Evolutionary conservation across 1,140 invertebrate species (phyloP).

Genomic region (Diploscapter pachys): DNA sequence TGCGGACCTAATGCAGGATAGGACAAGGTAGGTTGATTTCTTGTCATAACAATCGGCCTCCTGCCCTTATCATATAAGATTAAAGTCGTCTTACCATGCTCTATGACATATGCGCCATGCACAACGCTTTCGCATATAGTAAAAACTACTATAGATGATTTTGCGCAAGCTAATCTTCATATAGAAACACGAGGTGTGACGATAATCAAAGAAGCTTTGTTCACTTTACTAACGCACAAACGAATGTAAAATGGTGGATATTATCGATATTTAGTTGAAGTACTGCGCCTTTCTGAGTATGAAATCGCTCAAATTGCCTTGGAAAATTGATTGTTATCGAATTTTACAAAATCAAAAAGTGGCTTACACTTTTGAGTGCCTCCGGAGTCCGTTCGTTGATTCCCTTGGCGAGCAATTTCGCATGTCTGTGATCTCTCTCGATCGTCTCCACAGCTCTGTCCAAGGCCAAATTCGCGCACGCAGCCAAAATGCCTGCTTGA

Average conservation of each 20-base stretch:
- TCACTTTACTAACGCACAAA: too few relatives aligned
- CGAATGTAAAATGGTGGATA: background rate
- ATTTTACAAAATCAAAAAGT: background rate
- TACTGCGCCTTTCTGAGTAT: constrained; percentile 36
- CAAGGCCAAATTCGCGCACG: constrained; percentile 77
- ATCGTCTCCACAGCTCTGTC: constrained; percentile 73
- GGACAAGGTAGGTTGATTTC: too few relatives aligned
- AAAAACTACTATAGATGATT: too few relatives aligned
- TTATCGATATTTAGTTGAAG: constrained; percentile 15
- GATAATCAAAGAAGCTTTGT: background rate
- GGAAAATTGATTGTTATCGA: background rate
- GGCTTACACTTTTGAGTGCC: constrained; percentile 9
- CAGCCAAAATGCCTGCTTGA: constrained; percentile 81
- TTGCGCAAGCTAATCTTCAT: too few relatives aligned
- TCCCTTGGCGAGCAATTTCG: constrained; percentile 70
- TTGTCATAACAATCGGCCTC: background rate
- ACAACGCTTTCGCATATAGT: too few relatives aligned
- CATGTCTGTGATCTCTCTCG: constrained; percentile 72
- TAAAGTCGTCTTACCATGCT: too few relatives aligned
- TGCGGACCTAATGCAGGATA: too few relatives aligned
- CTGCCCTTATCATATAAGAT: background rate
- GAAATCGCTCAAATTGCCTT: constrained; percentile 9
- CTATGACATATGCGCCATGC: too few relatives aligned
- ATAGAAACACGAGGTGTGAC: background rate
- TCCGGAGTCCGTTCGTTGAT: constrained; percentile 50